Evolutionary conservation across 2,888 invertebrate species (phyloP).

Genomic region (Hirtodrosophila cameraria): DNA sequence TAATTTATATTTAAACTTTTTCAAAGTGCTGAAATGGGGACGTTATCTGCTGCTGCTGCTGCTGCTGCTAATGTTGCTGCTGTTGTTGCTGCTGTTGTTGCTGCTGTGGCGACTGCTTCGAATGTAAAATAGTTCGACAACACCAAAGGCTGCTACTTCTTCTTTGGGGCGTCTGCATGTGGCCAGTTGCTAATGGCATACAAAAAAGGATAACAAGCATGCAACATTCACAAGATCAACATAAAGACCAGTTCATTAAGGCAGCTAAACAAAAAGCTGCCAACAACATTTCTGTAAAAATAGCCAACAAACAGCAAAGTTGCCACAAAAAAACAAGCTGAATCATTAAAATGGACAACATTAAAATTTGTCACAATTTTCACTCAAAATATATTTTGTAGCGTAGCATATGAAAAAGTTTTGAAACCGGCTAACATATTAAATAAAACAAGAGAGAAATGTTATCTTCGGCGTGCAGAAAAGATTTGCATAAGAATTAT

Average conservation of each 20-base stretch:
- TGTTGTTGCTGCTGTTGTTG: slow-evolving; percentile 39
- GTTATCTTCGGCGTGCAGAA: no score
- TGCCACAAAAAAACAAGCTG: no score
- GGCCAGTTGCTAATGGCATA: slow-evolving; percentile 51
- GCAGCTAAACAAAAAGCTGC: slow-evolving; percentile 16
- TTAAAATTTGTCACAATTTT: no score
- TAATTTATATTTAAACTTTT: slow-evolving; percentile 84
- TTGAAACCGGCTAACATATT: no score
- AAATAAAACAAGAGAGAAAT: no score
- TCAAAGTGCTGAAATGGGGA: slow-evolving; percentile 80
- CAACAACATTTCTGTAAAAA: no score
- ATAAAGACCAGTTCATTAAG: slow-evolving; percentile 49
- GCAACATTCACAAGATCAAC: slow-evolving; percentile 36
- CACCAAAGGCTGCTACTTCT: slow-evolving; percentile 51
- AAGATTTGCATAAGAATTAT: no score
- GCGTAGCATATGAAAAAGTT: no score
- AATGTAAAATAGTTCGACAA: slow-evolving; percentile 73
- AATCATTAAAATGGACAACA: no score
- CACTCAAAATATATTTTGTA: no score
- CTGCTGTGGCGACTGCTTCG: slow-evolving; percentile 50
- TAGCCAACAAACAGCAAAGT: no score
- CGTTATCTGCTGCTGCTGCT: slow-evolving; percentile 59
- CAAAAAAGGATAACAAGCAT: slow-evolving; percentile 50
- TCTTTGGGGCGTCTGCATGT: slow-evolving; percentile 45
- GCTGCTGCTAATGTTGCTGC: slow-evolving; percentile 28